Conservation (phyloP, 2,113 vertebrate genomes). For the Oreochromis spilurus region DNA sequence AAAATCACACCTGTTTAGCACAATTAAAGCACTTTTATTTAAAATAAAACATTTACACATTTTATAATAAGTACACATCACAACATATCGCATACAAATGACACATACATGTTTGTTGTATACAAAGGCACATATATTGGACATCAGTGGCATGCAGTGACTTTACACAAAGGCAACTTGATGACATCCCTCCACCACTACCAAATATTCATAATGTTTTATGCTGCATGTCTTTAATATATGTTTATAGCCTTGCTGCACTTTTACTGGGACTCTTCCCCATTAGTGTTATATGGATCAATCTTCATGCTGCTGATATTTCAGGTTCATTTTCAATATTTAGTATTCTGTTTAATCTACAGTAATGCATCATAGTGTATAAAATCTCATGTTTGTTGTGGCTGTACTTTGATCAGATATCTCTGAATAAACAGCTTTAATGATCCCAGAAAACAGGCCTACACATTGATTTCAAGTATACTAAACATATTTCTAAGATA, state of each 20-base stretch:
- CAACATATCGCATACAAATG: not conserved
- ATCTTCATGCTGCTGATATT: not conserved
- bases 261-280: not conserved
- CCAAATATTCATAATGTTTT: not conserved
- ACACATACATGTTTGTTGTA: not conserved
- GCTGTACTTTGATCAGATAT: not conserved
- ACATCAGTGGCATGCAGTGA: not conserved
- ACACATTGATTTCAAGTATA: not conserved
- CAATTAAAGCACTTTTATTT: not conserved
- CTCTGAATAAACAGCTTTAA: not conserved
- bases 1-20: not conserved
- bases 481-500: not conserved
- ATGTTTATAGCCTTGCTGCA: not conserved
- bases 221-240: not conserved
- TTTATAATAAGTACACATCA: not conserved
- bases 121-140: not conserved
- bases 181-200: not conserved
- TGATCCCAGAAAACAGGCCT: not conserved
- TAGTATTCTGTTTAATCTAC: not conserved
- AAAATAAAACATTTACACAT: not conserved
- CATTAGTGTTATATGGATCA: not conserved
- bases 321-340: not conserved
- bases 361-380: not conserved
- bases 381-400: not conserved
- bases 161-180: not conserved